These are phyloP conservation scores for Dinocampus coccinellae DNA, from an alignment of 2,888 invertebrate species.

Conservation along the genomic window DNA sequence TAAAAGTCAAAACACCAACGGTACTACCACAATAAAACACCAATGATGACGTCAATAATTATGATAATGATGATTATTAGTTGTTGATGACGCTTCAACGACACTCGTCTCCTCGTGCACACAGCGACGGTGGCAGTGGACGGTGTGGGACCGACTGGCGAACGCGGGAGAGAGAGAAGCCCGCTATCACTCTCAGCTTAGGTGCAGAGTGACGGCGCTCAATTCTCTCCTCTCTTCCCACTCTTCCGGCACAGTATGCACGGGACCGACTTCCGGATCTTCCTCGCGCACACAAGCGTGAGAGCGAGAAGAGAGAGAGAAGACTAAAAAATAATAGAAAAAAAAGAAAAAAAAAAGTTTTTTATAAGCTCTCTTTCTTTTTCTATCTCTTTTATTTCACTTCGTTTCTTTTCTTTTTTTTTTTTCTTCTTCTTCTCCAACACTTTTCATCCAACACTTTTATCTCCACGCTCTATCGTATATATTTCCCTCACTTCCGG, in stretches of 20 bases:
- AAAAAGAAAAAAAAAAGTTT: conserved; percentile 7
- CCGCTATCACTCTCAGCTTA: conserved; percentile 23
- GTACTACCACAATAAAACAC: background rate
- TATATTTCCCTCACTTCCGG: conserved; percentile 31
- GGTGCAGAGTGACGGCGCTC: conserved; percentile 21
- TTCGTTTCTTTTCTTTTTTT: background rate
- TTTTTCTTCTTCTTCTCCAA: conserved; percentile 23
- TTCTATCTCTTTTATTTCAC: conserved; percentile 30
- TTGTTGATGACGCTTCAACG: conserved; percentile 14
- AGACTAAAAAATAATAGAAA: background rate
- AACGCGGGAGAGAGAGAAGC: conserved; percentile 43
- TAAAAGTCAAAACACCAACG: conserved; percentile 41
- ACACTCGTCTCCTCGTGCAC: background rate
- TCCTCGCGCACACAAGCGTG: conserved; percentile 33
- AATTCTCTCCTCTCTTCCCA: conserved; percentile 42
- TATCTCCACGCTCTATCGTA: background rate
- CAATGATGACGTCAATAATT: background rate
- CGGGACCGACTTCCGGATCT: conserved; percentile 45
- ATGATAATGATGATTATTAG: conserved; percentile 26
- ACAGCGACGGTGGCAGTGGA: conserved; percentile 40
- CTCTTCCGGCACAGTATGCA: conserved; percentile 46
- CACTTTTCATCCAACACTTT: conserved; percentile 3
- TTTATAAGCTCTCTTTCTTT: background rate
- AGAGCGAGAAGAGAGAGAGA: conserved; percentile 27
- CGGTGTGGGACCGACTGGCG: conserved; percentile 49